These are phyloP conservation scores for Ictalurus punctatus DNA, from an alignment of 2,113 vertebrate species.

Conservation along the genomic window DNA sequence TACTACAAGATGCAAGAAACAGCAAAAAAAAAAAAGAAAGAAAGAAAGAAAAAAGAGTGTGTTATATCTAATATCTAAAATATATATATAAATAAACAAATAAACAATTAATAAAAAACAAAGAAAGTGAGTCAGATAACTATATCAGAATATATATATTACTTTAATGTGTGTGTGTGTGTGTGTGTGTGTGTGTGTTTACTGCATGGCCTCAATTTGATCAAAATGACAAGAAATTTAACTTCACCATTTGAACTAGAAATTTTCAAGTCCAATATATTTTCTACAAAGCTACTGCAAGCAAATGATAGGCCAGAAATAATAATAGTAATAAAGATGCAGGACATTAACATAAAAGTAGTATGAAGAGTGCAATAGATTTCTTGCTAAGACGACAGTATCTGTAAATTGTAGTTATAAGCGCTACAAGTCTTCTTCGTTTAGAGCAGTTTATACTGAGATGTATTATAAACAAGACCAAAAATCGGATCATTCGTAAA, in stretches of 20 bases:
- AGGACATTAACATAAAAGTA: background rate
- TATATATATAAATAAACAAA: background rate
- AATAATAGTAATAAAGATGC: background rate
- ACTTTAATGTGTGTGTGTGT: background rate
- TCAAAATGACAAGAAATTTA: background rate
- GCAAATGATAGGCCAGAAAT: background rate
- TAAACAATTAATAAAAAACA: background rate
- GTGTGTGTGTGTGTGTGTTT: background rate
- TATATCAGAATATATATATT: background rate
- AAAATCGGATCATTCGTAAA: constrained; percentile 71
- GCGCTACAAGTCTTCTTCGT: background rate
- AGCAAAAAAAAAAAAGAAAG: background rate
- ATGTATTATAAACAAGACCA: constrained; percentile 54
- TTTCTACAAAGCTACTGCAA: background rate
- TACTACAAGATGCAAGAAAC: background rate
- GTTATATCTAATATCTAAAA: background rate
- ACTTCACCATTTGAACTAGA: background rate
- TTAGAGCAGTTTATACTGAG: constrained; percentile 30
- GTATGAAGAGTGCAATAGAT: background rate
- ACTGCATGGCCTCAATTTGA: background rate
- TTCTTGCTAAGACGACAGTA: background rate
- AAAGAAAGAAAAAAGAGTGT: no score
- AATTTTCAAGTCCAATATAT: background rate
- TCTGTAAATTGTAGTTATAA: background rate
- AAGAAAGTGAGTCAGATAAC: background rate